Base-by-base conservation (phyloP, 2,113 vertebrate species). In the Anser cygnoides region DNA sequence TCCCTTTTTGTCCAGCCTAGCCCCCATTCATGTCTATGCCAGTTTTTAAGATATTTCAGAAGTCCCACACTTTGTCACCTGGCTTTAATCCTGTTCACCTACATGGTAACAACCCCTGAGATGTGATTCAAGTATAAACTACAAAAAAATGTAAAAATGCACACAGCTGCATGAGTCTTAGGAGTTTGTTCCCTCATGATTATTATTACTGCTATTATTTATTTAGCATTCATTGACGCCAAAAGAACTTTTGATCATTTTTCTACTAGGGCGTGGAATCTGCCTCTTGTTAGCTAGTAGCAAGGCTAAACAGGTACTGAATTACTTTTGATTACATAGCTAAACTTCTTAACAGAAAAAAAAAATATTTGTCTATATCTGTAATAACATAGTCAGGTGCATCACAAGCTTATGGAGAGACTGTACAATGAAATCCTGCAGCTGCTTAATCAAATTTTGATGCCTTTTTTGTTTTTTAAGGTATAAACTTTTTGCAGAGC, bases 191-290 rank as follows among this genome's bases (percentile, higher is more conserved):
- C 75, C 59, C 41, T 90, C 82, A 77, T 92, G 92, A 88, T 90
- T 94, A 95, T 49, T 49, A 49, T 49, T 49, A 49, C 46, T 49
- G 21, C 46, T 49, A 22, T 22, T 49, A 49, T 49, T 49, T 49
- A 49, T 49, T 49, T 71, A 67, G 72, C 75, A 84, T 90, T 93
- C 92, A 81, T 93, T 90, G 90, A 93, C 88, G 82, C 46, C 93
- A 74, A 77, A 86, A 76, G 59, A 83, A 75, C 55, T 92, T 97
- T 96, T 96, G 96, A 96, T 97, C 94, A 88, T 83, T 95, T 81
- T 92, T 95, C 79, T 87, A 84, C 25, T 55, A 63, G 78, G 90
- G 94, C 1, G 61, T 95, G 94, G 87, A 95, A 91, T 96, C 90
- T 90, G 78, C 84, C 92, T 92, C 78, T 94, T 83, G 75, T 96